Conservation (phyloP, 2,113 vertebrate genomes). For the Centrocercus urophasianus region DNA sequence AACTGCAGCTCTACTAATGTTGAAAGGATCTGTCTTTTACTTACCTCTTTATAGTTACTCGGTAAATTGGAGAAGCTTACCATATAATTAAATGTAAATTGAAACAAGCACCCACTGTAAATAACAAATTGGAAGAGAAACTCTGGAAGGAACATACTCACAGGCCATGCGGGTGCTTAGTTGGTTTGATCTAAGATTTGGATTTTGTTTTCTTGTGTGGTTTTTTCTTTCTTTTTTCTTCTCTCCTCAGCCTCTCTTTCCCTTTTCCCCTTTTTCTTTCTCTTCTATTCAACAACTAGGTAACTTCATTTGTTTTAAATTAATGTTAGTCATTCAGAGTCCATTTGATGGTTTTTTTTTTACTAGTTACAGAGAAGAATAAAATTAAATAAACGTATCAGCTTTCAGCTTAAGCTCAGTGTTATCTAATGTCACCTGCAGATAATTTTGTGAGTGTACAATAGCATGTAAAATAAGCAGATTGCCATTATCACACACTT, state of each 20-base stretch:
- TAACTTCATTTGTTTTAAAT: not conserved
- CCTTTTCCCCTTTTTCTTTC: not conserved
- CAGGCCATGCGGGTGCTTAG: not conserved
- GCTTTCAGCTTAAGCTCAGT: not conserved
- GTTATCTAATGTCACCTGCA: not conserved
- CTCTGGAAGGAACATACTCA: not conserved
- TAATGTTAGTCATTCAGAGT: not conserved
- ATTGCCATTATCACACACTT: slow-evolving; percentile 67
- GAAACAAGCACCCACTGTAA: not conserved
- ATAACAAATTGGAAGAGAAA: not conserved
- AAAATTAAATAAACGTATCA: not conserved
- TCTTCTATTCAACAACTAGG: not conserved
- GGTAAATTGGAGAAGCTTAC: not conserved
- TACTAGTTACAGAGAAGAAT: not conserved
- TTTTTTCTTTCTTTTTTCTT: not conserved
- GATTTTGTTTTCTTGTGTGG: not conserved
- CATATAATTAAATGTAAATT: not conserved
- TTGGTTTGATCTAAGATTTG: not conserved
- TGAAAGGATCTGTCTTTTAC: not conserved
- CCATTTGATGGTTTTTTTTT: not conserved
- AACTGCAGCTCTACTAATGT: not conserved
- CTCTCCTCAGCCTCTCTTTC: not conserved
- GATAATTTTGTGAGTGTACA: slow-evolving; percentile 8
- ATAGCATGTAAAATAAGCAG: slow-evolving; percentile 50
- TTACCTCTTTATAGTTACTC: not conserved